A percentile compares a stretch with the other conserved stretches of the same genome.
Evolutionary conservation across 2,888 invertebrate species (phyloP).

Genomic region (Lydus trimaculatus): DNA sequence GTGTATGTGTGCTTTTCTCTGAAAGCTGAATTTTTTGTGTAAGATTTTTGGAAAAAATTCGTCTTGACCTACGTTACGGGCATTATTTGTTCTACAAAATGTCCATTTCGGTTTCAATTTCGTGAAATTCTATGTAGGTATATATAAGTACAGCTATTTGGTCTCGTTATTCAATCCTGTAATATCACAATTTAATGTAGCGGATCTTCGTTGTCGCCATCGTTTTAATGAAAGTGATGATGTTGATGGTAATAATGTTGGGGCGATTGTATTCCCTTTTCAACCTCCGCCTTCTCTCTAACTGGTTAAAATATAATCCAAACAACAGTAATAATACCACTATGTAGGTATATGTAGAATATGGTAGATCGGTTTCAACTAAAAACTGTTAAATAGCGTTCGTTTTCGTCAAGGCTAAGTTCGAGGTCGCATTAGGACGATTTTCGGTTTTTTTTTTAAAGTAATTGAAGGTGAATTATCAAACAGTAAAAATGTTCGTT

Average conservation of each 20-base stretch:
- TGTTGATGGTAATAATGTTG: not conserved
- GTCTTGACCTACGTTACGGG: constrained; percentile 24
- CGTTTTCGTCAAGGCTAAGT: constrained; percentile 17
- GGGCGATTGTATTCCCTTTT: constrained; percentile 4
- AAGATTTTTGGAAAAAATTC: not conserved
- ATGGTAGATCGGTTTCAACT: constrained; percentile 19
- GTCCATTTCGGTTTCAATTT: constrained; percentile 30
- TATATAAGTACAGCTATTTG: constrained; percentile 28
- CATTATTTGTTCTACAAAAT: constrained; percentile 21
- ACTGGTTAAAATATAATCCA: constrained; percentile 4
- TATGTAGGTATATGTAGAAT: too few species aligned
- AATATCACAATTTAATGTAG: constrained; percentile 2
- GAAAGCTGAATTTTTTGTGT: not conserved
- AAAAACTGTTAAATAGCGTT: constrained; percentile 13
- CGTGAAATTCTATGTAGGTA: constrained; percentile 23
- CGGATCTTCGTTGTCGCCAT: not conserved
- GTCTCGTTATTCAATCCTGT: constrained; percentile 27
- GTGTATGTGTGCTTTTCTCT: too few species aligned
- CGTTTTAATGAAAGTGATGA: not conserved
- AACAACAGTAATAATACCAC: constrained; percentile 4
- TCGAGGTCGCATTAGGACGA: not conserved
- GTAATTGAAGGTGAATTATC: not conserved
- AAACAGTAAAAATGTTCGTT: not conserved
- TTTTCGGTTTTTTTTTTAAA: not conserved
- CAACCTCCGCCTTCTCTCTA: not conserved